phyloP scores from a whole-genome alignment of 1,140 invertebrate genomes.

The Saccostrea echinata region DNA sequence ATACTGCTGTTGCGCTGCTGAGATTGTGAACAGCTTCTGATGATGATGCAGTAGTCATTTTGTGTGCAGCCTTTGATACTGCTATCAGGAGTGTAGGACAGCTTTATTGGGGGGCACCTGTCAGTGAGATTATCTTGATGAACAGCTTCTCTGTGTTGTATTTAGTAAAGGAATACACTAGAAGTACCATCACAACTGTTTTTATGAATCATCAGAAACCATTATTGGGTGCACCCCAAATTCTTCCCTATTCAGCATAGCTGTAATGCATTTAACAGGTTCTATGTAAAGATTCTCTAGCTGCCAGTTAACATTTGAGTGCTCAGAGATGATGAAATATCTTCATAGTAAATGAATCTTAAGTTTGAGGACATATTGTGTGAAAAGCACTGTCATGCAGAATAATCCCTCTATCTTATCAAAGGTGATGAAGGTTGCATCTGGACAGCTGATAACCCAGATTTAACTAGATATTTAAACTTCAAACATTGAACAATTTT shows the following conservation, averaged over 20 bases:
- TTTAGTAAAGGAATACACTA: background rate
- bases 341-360: background rate
- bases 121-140: slow-evolving; percentile 6
- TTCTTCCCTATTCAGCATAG: background rate
- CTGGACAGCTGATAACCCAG: slow-evolving; percentile 15
- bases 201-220: slow-evolving; percentile 1
- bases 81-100: slow-evolving; percentile 21
- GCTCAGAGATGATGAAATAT: background rate
- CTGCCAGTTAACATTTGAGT: background rate
- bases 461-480: background rate
- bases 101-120: slow-evolving; percentile 29
- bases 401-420: background rate
- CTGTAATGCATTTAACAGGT: slow-evolving; percentile 2
- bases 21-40: background rate
- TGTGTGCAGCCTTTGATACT: slow-evolving; percentile 26
- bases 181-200: slow-evolving; percentile 1
- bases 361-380: background rate
- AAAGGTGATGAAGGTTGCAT: slow-evolving; percentile 27
- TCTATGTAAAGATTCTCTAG: background rate
- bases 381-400: background rate
- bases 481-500: background rate
- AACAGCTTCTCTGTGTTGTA: background rate
- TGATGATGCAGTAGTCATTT: slow-evolving; percentile 20
- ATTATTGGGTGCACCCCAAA: background rate
- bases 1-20: background rate